Conservation (phyloP, 2,888 invertebrate genomes). For the Asteroscopus sphinx region DNA sequence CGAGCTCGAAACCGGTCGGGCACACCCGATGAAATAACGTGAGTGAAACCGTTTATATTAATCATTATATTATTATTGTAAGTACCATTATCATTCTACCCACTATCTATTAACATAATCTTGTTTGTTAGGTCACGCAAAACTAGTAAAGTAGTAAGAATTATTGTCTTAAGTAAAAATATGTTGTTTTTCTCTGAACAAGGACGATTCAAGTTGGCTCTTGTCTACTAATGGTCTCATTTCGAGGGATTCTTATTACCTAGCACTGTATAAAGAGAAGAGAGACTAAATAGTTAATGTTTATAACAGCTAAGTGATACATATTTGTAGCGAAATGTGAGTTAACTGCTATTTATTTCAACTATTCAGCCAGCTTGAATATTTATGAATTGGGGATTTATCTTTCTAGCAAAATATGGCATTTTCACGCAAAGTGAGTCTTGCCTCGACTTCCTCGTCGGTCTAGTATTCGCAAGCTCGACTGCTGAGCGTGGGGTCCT, state of each 20-base stretch:
- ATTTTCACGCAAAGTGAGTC: no score
- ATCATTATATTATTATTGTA: no score
- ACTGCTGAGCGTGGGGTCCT: no score
- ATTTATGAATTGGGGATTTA: neutral
- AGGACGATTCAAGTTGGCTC: slow-evolving; percentile 3
- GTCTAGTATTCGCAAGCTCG: no score
- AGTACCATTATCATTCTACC: neutral
- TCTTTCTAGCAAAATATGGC: neutral
- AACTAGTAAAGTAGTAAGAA: slow-evolving; percentile 13
- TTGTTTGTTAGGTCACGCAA: slow-evolving; percentile 13
- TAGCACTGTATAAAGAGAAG: slow-evolving; percentile 9
- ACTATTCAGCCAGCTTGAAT: neutral
- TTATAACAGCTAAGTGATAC: neutral
- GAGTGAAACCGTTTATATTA: no score
- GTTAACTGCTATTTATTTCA: neutral
- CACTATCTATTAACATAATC: slow-evolving; percentile 9
- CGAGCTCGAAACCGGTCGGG: no score
- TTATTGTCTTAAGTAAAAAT: slow-evolving; percentile 16
- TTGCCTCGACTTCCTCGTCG: no score
- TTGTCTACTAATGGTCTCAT: slow-evolving; percentile 25
- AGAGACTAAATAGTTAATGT: slow-evolving; percentile 1
- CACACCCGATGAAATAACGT: no score
- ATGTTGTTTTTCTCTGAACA: slow-evolving; percentile 21
- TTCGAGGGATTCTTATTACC: slow-evolving; percentile 11
- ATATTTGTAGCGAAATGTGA: neutral